Base-by-base conservation (phyloP, 2,113 vertebrate genomes). In the Clupea harengus region DNA sequence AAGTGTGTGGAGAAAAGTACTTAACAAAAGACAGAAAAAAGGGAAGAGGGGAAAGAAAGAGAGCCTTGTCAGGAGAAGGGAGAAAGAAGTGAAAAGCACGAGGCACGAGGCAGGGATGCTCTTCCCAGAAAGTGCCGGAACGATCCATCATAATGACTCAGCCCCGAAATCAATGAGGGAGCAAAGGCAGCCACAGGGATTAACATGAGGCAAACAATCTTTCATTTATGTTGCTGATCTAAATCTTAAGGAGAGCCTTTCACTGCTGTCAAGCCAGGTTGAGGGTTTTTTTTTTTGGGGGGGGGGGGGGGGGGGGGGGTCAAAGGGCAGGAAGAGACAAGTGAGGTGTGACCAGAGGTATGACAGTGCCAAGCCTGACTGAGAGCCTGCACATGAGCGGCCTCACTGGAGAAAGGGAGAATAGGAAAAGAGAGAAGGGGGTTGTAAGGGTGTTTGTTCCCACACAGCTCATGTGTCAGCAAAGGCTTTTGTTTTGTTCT, bases 81-180 rank as follows among this genome's bases (percentile, higher is more conserved):
- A 87, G 91, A 92, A 83, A 84, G 87, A 90, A 91, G 91, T 15
- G 81, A 83, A 64, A 64, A 64, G n/a, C 60, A 64, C 60, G 2
- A 1, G 88, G 82, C 88, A 64, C 87, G 72, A 82, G 85, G 85
- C 90, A 81, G 83, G 22, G 9, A 86, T 47, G 90, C 88, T 92
- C 15, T 78, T 90, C 91, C 90, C 92, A 3, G 84, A 93, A 92
- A 90, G 89, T 91, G 86, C 44, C 88, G 49, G 83, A 90, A 89
- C 92, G 89, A 94, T 95, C 92, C 92, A 95, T 95, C 94, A 94
- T 93, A 91, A 91, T 94, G 93, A 93, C 93, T 93, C 90, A 82
- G 72, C n/a, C 91, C 85, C 81, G 87, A 86, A 89, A 94, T 94
- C 94, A 89, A 95, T 94, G 92, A 85, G 89, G 88, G 92, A 91